Evolutionary conservation across 1,140 invertebrate genomes (phyloP).

Genomic region (Heliconius himera): DNA sequence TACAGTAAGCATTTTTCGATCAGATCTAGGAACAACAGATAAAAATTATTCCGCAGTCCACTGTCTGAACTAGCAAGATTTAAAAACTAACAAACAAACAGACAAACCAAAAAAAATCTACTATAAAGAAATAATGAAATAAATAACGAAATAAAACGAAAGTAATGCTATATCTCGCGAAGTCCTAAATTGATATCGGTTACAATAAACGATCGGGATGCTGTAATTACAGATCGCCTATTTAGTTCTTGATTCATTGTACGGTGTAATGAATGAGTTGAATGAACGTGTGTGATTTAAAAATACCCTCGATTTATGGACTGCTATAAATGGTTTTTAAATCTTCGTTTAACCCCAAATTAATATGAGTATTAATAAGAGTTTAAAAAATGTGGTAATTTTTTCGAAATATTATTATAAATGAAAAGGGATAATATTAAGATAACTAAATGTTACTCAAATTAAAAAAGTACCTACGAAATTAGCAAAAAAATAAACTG

Average conservation of each 20-base stretch:
- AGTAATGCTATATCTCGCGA: slow-evolving; percentile 52
- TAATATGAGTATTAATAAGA: background rate
- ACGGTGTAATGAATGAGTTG: slow-evolving; percentile 33
- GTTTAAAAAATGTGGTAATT: too few relatives aligned
- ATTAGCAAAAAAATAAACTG: too few relatives aligned
- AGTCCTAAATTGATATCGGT: slow-evolving; percentile 62
- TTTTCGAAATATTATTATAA: background rate
- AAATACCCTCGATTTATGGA: slow-evolving; percentile 25
- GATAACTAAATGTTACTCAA: too few relatives aligned
- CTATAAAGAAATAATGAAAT: slow-evolving; percentile 31
- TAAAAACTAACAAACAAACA: slow-evolving; percentile 20
- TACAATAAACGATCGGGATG: slow-evolving; percentile 49
- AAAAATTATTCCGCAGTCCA: too few relatives aligned
- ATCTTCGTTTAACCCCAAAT: background rate
- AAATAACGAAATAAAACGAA: slow-evolving; percentile 44
- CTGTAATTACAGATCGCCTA: slow-evolving; percentile 55
- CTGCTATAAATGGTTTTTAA: slow-evolving; percentile 4
- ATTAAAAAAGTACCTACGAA: too few relatives aligned
- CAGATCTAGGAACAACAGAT: too few relatives aligned
- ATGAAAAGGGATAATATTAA: too few relatives aligned
- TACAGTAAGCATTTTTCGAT: too few relatives aligned
- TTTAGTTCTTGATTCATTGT: slow-evolving; percentile 61
- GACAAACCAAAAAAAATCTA: slow-evolving; percentile 28
- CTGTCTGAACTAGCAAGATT: too few relatives aligned
- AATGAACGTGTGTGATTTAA: slow-evolving; percentile 33